Evolutionary conservation across 2,113 vertebrate genomes (phyloP).

Genomic region (Anas platyrhynchos): DNA sequence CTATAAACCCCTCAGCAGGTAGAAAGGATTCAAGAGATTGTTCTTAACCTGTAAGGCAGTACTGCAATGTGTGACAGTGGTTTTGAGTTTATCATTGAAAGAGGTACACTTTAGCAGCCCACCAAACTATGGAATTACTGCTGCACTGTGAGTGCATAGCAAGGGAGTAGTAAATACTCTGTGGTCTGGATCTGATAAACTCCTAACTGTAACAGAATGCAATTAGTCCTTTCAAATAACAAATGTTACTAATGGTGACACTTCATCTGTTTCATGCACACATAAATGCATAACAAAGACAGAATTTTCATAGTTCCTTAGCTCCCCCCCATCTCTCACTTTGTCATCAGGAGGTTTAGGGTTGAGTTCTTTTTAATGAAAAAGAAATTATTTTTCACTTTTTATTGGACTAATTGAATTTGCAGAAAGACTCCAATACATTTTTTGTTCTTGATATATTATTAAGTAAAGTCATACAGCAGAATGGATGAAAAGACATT

Average conservation of each 20-base stretch:
- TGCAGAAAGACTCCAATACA: constrained; percentile 73
- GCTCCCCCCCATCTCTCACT: constrained; percentile 15
- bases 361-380: constrained; percentile 74
- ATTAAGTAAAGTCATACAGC: constrained; percentile 68
- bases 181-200: constrained; percentile 27
- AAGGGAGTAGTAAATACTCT: not conserved
- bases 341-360: constrained; percentile 59
- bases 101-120: not conserved
- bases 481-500: constrained; percentile 76
- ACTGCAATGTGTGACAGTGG: not conserved
- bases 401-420: constrained; percentile 82
- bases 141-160: not conserved
- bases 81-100: not conserved
- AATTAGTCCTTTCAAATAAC: constrained; percentile 58
- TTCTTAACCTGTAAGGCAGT: not conserved
- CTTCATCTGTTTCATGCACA: constrained; percentile 24
- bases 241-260: constrained; percentile 41
- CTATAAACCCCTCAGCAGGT: not conserved
- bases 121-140: not conserved
- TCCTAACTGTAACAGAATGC: not conserved
- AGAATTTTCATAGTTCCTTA: constrained; percentile 2
- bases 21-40: not conserved
- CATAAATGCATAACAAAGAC: constrained; percentile 51
- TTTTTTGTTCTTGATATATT: constrained; percentile 76
- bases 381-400: constrained; percentile 79